Evolutionary conservation across 2,113 vertebrate genomes (phyloP).

Genomic region (Zosterops pallidus): DNA sequence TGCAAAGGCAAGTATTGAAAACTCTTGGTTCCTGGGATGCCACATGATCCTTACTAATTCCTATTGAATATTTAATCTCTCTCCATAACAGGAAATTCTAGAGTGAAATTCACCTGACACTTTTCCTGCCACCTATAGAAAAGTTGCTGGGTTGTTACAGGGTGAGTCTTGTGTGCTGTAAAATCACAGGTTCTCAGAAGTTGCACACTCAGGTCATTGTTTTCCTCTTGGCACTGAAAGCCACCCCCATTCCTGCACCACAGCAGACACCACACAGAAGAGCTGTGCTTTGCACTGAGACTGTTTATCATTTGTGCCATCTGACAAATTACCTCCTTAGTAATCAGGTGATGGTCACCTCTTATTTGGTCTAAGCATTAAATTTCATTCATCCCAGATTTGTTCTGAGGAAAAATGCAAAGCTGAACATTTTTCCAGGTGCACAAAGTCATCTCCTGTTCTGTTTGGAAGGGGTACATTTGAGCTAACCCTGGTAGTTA

Average conservation of each 20-base stretch:
- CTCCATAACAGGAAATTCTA: neutral
- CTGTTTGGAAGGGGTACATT: neutral
- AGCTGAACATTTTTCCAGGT: neutral
- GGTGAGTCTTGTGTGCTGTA: neutral
- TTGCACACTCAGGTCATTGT: neutral
- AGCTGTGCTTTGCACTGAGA: neutral
- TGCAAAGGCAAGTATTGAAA: neutral
- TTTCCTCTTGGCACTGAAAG: neutral
- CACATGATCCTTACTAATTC: neutral
- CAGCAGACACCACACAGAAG: neutral
- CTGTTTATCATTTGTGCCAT: neutral
- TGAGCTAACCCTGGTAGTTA: neutral
- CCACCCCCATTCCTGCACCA: neutral
- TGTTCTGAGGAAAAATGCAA: neutral
- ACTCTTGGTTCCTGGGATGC: neutral
- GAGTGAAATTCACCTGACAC: neutral
- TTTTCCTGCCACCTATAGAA: neutral
- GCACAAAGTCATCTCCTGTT: neutral
- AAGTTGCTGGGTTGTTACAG: neutral
- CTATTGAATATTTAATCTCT: neutral
- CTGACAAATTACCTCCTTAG: neutral
- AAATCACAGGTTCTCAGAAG: neutral
- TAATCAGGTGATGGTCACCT: neutral
- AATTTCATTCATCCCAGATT: neutral
- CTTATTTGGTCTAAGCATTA: neutral